Evolutionary conservation across 2,113 vertebrate species (phyloP).

Genomic region (Aegithalos caudatus): DNA sequence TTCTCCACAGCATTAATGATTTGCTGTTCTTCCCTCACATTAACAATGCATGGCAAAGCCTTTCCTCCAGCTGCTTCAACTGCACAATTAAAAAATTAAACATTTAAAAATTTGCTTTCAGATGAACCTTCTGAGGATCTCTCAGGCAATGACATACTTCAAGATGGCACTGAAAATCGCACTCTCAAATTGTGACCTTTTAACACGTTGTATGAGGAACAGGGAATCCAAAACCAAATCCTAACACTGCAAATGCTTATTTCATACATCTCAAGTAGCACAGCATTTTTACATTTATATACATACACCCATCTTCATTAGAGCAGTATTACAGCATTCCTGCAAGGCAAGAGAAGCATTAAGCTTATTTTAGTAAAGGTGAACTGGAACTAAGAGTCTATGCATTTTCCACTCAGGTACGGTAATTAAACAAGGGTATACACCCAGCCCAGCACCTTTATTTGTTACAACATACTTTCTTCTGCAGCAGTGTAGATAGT

Average conservation of each 20-base stretch:
- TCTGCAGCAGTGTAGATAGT: conserved; percentile 92
- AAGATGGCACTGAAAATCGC: neutral
- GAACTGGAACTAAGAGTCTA: neutral
- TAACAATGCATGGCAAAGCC: conserved; percentile 89
- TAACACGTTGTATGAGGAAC: neutral
- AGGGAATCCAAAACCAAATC: neutral
- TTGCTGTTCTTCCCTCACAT: conserved; percentile 92
- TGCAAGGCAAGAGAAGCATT: neutral
- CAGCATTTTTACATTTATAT: neutral
- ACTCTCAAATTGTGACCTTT: neutral
- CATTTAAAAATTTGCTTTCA: neutral
- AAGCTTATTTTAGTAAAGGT: neutral
- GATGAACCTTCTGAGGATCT: neutral
- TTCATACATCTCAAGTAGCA: neutral
- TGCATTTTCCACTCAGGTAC: neutral
- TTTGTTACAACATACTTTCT: conserved; percentile 79
- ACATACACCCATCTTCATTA: neutral
- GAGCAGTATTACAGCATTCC: neutral
- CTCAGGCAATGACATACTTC: neutral
- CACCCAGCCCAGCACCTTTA: neutral
- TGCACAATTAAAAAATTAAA: conserved; percentile 36
- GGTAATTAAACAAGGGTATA: neutral
- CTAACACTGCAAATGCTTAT: neutral
- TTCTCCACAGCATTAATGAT: conserved; percentile 82
- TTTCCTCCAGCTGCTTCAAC: conserved; percentile 91